Conservation (phyloP, 2,888 invertebrate genomes). For the Orthosia incerta region DNA sequence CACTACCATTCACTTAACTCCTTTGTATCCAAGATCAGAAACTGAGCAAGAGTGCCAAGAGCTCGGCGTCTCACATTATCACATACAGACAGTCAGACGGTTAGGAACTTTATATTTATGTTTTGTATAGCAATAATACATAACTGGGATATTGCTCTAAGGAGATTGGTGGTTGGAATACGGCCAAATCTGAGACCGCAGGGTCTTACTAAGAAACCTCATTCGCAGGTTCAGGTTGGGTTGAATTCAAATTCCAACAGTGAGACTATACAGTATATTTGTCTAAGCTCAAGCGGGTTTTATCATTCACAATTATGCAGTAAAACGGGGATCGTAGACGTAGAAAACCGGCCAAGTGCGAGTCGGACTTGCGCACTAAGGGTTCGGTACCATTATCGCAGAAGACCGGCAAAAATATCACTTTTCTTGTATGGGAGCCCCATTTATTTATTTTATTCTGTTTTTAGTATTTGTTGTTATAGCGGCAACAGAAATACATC, state of each 20-base stretch:
- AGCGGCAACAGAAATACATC: no score
- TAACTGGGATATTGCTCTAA: slow-evolving; percentile 72
- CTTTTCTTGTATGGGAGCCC: no score
- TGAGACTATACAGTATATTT: background rate
- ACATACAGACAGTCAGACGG: slow-evolving; percentile 67
- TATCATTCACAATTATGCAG: no score
- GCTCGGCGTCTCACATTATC: slow-evolving; percentile 57
- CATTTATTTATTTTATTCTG: no score
- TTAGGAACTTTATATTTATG: slow-evolving; percentile 73
- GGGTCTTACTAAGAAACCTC: slow-evolving; percentile 54
- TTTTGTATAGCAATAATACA: slow-evolving; percentile 72
- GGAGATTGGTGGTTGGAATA: slow-evolving; percentile 79
- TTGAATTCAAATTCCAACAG: background rate
- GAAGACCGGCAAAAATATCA: no score
- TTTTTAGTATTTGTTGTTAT: no score
- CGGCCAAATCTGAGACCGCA: slow-evolving; percentile 75
- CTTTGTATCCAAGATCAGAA: slow-evolving; percentile 29
- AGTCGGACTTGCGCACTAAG: no score
- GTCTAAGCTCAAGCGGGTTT: no score
- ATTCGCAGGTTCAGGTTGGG: background rate
- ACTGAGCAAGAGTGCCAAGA: slow-evolving; percentile 57
- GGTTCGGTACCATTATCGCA: no score
- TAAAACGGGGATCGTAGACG: no score
- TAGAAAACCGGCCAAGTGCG: no score
- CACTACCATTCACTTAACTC: slow-evolving; percentile 27